These are phyloP conservation scores for Blastomussa wellsi DNA, from an alignment of 92 coral and sea anemone species.

Conservation along the genomic window DNA sequence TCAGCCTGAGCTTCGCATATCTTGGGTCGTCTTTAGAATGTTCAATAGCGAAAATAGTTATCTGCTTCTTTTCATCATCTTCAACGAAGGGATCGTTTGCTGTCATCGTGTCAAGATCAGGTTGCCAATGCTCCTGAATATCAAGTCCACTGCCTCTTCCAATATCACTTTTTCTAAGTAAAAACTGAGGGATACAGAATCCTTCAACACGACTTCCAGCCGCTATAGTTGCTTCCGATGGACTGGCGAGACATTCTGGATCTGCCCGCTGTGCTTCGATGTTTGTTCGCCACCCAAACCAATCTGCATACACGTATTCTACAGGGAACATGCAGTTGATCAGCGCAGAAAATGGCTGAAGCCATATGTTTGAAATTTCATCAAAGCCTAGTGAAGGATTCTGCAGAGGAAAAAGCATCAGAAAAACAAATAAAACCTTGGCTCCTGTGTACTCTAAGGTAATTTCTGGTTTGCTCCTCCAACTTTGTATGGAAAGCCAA, in stretches of 20 bases:
- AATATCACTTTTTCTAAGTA: constrained; percentile 43
- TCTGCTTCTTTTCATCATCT: constrained; percentile 24
- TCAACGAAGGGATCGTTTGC: constrained; percentile 38
- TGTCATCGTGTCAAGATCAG: constrained; percentile 66
- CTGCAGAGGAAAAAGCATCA: background rate
- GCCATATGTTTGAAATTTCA: constrained; percentile 58
- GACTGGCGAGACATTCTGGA: constrained; percentile 33
- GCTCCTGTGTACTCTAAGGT: too few relatives aligned
- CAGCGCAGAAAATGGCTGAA: constrained; percentile 63
- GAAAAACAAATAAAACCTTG: too few relatives aligned
- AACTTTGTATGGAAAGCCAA: too few relatives aligned
- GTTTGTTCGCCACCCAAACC: constrained; percentile 59
- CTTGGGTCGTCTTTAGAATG: constrained; percentile 69
- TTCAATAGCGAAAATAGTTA: constrained; percentile 69
- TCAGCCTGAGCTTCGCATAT: constrained; percentile 64
- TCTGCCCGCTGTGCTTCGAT: constrained; percentile 39
- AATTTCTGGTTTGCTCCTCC: too few relatives aligned
- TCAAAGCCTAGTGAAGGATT: constrained; percentile 41
- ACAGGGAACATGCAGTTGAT: constrained; percentile 77
- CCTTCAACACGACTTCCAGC: constrained; percentile 80
- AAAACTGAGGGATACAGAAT: constrained; percentile 70
- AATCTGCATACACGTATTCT: constrained; percentile 70
- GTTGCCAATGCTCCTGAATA: constrained; percentile 57
- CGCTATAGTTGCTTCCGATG: constrained; percentile 26
- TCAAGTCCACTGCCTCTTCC: constrained; percentile 9